Base-by-base conservation (phyloP, 2,797 vertebrate genomes). In the Parauchenoglanis ngamensis region DNA sequence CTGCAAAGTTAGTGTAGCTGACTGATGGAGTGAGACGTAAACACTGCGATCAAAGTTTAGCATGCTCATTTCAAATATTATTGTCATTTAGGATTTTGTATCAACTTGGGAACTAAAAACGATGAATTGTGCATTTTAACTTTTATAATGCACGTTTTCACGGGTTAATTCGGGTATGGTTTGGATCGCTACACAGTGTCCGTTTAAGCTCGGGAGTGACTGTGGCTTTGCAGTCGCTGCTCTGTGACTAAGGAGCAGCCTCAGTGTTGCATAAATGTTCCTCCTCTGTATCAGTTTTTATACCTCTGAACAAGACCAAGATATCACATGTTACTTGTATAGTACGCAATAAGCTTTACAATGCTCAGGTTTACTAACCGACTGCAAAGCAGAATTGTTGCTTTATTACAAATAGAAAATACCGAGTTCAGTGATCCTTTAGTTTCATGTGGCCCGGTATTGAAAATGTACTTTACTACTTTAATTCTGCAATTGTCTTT, bases 1-100 rank as follows among this genome's bases (percentile, higher is more conserved):
- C 81, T 1, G 15, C 65, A 79, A 70, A 83, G 88, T 88, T 86
- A 80, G 56, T 78, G 76, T 73, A 75, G 85, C 56, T 61, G 35
- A 35, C 5, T 46, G 79, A 28, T 49, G 0, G 56, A 57, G 77
- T 40, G 21, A 56, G 77, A 54, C 67, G 0, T 75, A 76, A 86
- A 76, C 17, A 25, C 1, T 52, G 77, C 72, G 40, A 77, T 72
- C 44, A 44, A 57, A 80, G 13, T 85, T 87, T 65, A 12, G n/a
- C 2, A 19, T 0, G 31, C 5, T 44, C 79, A 40, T 46, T 67
- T 59, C 23, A 49, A 44, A 61, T 13, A 44, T 40, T 59, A 35
- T 67, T 82, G 40, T 7, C n/a, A 49, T 52, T 68, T 81, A 46
- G 46, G 21, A 17, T 46, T 63, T 81, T 63, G 7, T 46, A n/a